Conservation (phyloP, 2,113 vertebrate genomes). For the Salvelinus namaycush region DNA sequence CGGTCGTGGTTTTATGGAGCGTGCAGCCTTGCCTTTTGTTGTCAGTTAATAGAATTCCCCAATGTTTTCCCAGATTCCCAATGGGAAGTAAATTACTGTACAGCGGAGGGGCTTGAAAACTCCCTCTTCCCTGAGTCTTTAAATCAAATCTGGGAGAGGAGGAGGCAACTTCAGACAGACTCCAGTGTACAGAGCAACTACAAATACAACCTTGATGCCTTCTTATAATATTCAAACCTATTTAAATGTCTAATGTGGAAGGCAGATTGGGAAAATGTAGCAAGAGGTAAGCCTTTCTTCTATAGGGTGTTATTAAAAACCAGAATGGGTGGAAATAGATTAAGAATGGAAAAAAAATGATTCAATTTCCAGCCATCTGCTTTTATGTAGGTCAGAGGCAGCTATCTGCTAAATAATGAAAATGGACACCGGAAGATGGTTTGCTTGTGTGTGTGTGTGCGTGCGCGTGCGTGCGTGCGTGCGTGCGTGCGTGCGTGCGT, state of each 20-base stretch:
- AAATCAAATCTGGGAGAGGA: background rate
- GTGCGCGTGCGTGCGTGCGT: background rate
- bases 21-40: background rate
- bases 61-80: constrained; percentile 9
- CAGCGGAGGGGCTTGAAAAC: background rate
- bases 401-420: constrained; percentile 45
- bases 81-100: constrained; percentile 20
- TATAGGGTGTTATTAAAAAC: constrained; percentile 29
- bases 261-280: background rate
- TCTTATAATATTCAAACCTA: constrained; percentile 26
- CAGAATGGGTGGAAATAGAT: constrained; percentile 30
- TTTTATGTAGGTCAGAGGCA: constrained; percentile 34
- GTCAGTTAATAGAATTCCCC: background rate
- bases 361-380: background rate
- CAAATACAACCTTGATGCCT: constrained; percentile 2
- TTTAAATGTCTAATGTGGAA: constrained; percentile 46
- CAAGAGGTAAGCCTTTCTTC: background rate
- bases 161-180: background rate
- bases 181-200: constrained; percentile 11
- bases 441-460: constrained; percentile 2
- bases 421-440: constrained; percentile 11
- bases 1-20: background rate
- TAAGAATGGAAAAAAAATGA: constrained; percentile 19
- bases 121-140: background rate
- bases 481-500: constrained; percentile 4